Percentiles rank a stretch among this genome's conserved stretches.
Evolutionary conservation across 2,797 vertebrate species (phyloP).

Genomic region (Chromobotia macracanthus): DNA sequence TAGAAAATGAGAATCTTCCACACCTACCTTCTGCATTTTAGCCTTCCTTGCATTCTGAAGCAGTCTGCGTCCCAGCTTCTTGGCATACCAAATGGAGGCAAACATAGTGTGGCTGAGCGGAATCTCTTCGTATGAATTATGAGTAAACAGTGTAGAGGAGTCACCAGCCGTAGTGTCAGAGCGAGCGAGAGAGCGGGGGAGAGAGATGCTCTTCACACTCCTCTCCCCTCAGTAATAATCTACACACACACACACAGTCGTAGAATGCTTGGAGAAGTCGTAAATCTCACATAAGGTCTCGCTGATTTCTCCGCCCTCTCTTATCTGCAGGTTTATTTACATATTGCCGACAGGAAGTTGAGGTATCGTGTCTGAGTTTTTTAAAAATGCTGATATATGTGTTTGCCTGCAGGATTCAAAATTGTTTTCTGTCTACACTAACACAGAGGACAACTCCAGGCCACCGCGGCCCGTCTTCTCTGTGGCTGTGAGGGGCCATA

Average conservation of each 20-base stretch:
- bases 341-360: constrained; percentile 78
- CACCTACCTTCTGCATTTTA: constrained; percentile 89
- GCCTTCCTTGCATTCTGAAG: constrained; percentile 93
- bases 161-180: constrained; percentile 56
- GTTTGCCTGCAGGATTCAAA: neutral
- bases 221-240: constrained; percentile 51
- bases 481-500: constrained; percentile 3
- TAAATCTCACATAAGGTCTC: constrained; percentile 63
- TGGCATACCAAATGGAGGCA: constrained; percentile 96
- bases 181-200: constrained; percentile 42
- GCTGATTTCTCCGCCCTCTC: constrained; percentile 62
- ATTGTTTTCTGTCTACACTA: constrained; percentile 7
- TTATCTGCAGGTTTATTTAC: constrained; percentile 82
- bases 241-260: constrained; percentile 41
- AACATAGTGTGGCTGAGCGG: constrained; percentile 79
- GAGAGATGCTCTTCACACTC: constrained; percentile 45
- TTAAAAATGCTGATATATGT: neutral
- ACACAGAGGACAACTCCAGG: neutral
- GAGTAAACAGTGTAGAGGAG: constrained; percentile 60
- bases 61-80: constrained; percentile 96
- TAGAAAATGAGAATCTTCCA: constrained; percentile 12
- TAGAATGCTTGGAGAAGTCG: constrained; percentile 37
- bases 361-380: neutral
- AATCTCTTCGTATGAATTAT: constrained; percentile 59
- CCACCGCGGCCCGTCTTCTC: neutral